Base-by-base conservation (phyloP, 1,140 invertebrate genomes). In the Drosophila orena region DNA sequence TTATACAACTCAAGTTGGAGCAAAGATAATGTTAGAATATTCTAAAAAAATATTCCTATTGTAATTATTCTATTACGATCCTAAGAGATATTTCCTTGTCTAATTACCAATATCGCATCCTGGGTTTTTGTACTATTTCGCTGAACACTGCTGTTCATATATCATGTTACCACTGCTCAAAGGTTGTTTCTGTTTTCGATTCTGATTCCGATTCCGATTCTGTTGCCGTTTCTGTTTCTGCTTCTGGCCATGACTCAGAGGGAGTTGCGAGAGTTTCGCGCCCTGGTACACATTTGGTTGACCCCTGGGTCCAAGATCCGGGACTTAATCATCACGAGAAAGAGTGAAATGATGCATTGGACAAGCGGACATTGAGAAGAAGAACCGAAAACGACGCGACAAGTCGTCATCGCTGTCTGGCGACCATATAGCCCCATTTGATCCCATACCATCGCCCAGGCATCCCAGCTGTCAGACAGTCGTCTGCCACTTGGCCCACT, bases 401-500 rank as follows among this genome's bases (percentile, higher is more conserved):
- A 62, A 55, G 54, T 43, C 47, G 34, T 66, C 65, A 44, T 64
- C 42, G 30, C 37, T 15, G 35, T 65, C 44, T 66, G 20, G 44
- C 44, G 44, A 47, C 53, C 44, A 37, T 53, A 74, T 65, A 47
- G 49, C 70, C 37, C 14, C 37, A 38, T 38, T 14, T 38, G 11
- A 38, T 46, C 27, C 66, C 70, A 73, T 47, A 35, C 60, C 61
- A 53, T 57, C 55, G 38, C 22, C 24, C 27, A 30, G 46, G 46
- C 47, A 49, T 30, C 47, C 47, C 73, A 69, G 43, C 74, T 81
- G 71, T 80, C 71, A 77, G 74, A 77, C 73, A 77, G 62, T 69
- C 73, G 71, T 76, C 74, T 83, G 64, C 75, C 75, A 77, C 64
- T 79, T 88, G 83, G 83, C 83, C 83, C 84, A 88, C 79, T 88